These are phyloP conservation scores for Acleris literana DNA, from an alignment of 2,888 invertebrate species.

Conservation along the genomic window DNA sequence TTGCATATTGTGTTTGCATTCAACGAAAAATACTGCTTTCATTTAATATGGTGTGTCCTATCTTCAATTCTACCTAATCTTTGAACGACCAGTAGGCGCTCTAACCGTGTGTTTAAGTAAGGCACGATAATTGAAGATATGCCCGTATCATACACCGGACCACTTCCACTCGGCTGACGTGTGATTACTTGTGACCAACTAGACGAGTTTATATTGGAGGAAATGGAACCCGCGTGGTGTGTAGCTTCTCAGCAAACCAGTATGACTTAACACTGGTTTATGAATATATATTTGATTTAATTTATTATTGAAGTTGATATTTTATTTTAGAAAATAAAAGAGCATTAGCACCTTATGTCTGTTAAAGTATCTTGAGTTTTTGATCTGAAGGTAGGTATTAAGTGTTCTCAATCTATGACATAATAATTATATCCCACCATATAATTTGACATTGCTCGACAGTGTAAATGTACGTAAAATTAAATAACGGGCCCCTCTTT, in stretches of 20 bases:
- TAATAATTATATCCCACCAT: no score
- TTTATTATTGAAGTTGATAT: neutral
- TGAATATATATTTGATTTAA: constrained; percentile 13
- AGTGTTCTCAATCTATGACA: no score
- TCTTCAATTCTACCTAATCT: constrained; percentile 40
- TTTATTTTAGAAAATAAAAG: no score
- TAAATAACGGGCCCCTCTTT: no score
- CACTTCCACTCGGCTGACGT: constrained; percentile 62
- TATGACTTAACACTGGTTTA: neutral
- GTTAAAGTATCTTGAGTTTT: no score
- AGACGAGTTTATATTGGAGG: constrained; percentile 52
- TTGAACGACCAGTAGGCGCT: constrained; percentile 60
- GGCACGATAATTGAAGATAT: constrained; percentile 83
- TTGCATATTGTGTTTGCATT: no score
- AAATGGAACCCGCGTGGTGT: constrained; percentile 39
- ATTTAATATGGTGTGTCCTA: neutral
- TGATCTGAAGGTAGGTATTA: no score
- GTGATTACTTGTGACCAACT: constrained; percentile 58
- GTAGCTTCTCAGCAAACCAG: neutral
- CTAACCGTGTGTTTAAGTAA: constrained; percentile 79
- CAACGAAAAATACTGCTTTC: no score
- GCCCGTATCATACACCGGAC: constrained; percentile 69
- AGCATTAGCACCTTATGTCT: no score
- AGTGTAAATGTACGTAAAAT: no score
- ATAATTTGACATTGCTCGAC: no score